Evolutionary conservation across 2,888 invertebrate species (phyloP), one percentile per base, ranked within the genome.

Genomic region (Calameuta idolon): DNA sequence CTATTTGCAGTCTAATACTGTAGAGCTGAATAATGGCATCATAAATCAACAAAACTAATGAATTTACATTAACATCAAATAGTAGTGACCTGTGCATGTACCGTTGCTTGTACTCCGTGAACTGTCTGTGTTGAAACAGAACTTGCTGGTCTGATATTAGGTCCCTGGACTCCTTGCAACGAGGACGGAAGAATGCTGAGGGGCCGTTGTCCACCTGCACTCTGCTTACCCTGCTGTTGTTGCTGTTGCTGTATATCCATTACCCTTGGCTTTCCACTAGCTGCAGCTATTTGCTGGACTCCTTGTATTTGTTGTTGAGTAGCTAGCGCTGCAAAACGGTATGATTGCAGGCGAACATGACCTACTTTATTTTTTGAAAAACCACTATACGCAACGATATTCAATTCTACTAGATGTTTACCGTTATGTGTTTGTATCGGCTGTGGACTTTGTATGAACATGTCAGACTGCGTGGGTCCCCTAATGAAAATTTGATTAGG

Each of bases 71-170:
- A 71, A 71, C 71, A 33, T 71, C 34, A 11, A 74, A n/a, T 34
- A 75, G 82, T 84, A 86, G 80, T 81, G 84, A 91, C 89, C 90
- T 90, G 90, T 78, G 86, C 87, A 82, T 92, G 91, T 83, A 91
- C 90, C 82, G 92, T 89, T 55, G 91, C 85, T 83, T 91, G 91
- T 75, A 91, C 90, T 84, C 91, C 89, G 79, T 93, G 92, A 80
- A 91, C 91, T 0, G 97, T 97, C 91, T 97, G 97, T 0, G 97
- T 97, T 11, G 97, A 97, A 15, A 97, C 97, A 0, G 96, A 96
- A 84, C 96, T 95, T 5, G 93, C 96, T 0, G 97, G 96, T 75
- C 97, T 93, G 82, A 96, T 94, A 84, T 94, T 94, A 30, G 93
- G 92, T 76, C 93, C 92, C 86, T 94, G 91, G 5, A 91, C 89